These are phyloP conservation scores for Teleogryllus oceanicus DNA, from an alignment of 2,888 invertebrate species.

Conservation along the genomic window DNA sequence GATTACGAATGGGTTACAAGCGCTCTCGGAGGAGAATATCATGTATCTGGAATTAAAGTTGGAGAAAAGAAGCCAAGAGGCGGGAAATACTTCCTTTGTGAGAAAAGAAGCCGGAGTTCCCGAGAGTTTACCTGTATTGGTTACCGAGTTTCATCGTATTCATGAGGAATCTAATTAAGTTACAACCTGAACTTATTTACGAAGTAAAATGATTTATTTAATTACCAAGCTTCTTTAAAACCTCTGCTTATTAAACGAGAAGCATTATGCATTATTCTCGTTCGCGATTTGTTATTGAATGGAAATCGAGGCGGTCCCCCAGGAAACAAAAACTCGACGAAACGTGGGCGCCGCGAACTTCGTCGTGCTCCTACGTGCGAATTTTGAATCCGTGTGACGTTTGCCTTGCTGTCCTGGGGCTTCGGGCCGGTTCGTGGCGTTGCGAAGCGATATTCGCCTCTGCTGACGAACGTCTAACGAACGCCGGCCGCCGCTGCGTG, in stretches of 20 bases:
- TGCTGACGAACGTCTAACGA: not conserved
- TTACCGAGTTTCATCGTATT: not conserved
- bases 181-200: not conserved
- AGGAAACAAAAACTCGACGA: no score
- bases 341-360: not conserved
- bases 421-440: not conserved
- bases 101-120: not conserved
- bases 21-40: not conserved
- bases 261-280: not conserved
- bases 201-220: not conserved
- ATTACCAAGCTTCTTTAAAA: not conserved
- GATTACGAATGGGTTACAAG: not conserved
- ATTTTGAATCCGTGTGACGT: not conserved
- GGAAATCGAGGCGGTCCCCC: no score
- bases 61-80: not conserved
- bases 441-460: not conserved
- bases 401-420: not conserved
- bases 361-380: not conserved
- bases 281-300: no score
- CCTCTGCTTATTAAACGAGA: not conserved
- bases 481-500: not conserved
- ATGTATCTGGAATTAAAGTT: not conserved
- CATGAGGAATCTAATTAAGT: constrained; percentile 1
- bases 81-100: not conserved
- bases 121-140: not conserved